These are phyloP conservation scores for Toxonevra muliebris DNA, from an alignment of 2,888 invertebrate genomes.

Conservation along the genomic window DNA sequence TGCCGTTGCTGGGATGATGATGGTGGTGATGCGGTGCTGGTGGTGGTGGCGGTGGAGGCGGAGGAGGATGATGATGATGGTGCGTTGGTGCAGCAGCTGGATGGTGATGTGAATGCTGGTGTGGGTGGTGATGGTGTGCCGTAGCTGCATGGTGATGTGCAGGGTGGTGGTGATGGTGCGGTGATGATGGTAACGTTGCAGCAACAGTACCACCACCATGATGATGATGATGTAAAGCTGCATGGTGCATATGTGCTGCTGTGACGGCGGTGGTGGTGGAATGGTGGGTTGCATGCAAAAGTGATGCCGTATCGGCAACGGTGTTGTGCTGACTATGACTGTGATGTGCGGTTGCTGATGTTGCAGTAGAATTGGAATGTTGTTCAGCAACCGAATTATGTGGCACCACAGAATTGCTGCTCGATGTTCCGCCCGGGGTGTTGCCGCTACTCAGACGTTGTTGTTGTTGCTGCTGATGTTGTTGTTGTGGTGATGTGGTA, in stretches of 20 bases:
- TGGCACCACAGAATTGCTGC: too few species aligned
- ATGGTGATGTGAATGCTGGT: slow-evolving; percentile 42
- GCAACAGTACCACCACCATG: slow-evolving; percentile 22
- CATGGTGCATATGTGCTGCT: slow-evolving; percentile 35
- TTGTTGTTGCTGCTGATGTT: slow-evolving; percentile 38
- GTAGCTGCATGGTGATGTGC: slow-evolving; percentile 32
- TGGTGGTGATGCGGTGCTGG: slow-evolving; percentile 39
- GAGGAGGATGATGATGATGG: slow-evolving; percentile 40
- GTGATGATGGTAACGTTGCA: slow-evolving; percentile 35
- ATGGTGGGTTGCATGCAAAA: slow-evolving; percentile 28
- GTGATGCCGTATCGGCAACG: slow-evolving; percentile 16
- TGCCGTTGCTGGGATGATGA: slow-evolving; percentile 62
- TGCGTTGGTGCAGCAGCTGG: slow-evolving; percentile 44
- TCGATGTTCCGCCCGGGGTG: too few species aligned
- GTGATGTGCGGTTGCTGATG: slow-evolving; percentile 22
- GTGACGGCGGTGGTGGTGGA: slow-evolving; percentile 37
- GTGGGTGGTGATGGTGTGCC: slow-evolving; percentile 40
- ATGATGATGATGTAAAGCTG: slow-evolving; percentile 32
- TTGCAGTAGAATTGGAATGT: slow-evolving; percentile 37
- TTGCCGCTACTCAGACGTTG: slow-evolving; percentile 38
- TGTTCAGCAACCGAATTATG: slow-evolving; percentile 52
- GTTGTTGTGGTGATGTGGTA: slow-evolving; percentile 57
- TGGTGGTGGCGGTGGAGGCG: slow-evolving; percentile 37
- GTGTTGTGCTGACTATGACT: slow-evolving; percentile 1
- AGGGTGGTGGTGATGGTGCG: slow-evolving; percentile 31